Evolutionary conservation across 1,140 invertebrate species (phyloP).

Genomic region (Belonocnema kinseyi): DNA sequence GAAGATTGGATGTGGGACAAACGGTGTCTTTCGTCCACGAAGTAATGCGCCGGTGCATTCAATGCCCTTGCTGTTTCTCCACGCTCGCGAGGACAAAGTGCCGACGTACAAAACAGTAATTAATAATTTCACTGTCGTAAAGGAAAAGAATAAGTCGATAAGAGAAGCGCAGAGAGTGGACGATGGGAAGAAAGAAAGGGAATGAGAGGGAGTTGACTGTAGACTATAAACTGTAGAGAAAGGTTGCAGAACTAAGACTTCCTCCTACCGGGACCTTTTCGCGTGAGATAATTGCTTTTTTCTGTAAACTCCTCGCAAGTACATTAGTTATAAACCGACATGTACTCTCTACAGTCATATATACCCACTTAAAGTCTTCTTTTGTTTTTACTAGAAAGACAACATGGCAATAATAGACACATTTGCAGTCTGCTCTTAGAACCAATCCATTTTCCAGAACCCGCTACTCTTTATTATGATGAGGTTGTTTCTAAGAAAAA

Average conservation of each 20-base stretch:
- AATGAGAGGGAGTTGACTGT: constrained; percentile 27
- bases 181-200: constrained; percentile 33
- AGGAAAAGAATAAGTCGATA: constrained; percentile 36
- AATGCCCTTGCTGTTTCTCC: constrained; percentile 45
- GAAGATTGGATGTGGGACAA: constrained; percentile 21
- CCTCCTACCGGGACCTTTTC: constrained; percentile 34
- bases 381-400: constrained; percentile 1
- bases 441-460: neutral
- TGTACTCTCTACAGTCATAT: constrained; percentile 26
- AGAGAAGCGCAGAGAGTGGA: constrained; percentile 38
- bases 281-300: constrained; percentile 62
- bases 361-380: neutral
- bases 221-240: constrained; percentile 23
- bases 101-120: constrained; percentile 64
- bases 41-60: neutral
- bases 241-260: neutral
- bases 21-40: constrained; percentile 13
- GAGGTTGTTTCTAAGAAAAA: neutral
- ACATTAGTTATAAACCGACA: neutral
- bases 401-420: too few relatives aligned
- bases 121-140: constrained; percentile 68
- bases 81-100: constrained; percentile 47
- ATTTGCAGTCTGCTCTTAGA: too few relatives aligned
- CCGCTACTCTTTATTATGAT: constrained; percentile 24
- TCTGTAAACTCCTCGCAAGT: constrained; percentile 31